A percentile compares a stretch with the other conserved stretches of the same genome.
phyloP scores from a whole-genome alignment of 2,113 vertebrate species.

The Desmodus rotundus region DNA sequence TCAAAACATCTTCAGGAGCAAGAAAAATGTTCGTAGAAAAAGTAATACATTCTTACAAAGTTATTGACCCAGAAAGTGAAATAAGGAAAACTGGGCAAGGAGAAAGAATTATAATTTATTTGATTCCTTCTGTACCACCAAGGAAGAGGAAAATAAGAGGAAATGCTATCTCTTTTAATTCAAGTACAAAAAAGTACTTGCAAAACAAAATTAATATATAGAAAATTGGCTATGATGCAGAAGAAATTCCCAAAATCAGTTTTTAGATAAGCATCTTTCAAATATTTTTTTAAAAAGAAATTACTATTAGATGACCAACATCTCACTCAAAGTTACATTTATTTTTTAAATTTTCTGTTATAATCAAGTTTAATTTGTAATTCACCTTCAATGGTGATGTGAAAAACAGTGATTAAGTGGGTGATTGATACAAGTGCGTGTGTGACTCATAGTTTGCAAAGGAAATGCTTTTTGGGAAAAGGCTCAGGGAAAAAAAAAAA shows the following conservation, averaged over 20 bases:
- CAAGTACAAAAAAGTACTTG: conserved; percentile 25
- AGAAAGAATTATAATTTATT: not conserved
- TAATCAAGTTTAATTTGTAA: conserved; percentile 48
- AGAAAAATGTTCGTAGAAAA: not conserved
- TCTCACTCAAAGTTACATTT: not conserved
- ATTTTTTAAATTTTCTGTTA: conserved; percentile 26
- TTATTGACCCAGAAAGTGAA: not conserved
- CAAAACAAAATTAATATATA: not conserved
- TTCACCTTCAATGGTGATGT: conserved; percentile 10
- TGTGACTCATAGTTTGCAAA: conserved; percentile 62
- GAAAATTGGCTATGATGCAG: not conserved
- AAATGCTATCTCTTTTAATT: not conserved
- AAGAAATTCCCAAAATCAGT: conserved; percentile 32
- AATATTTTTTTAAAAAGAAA: conserved; percentile 20
- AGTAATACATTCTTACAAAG: conserved; percentile 8
- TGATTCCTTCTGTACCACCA: not conserved
- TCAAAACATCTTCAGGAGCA: not conserved
- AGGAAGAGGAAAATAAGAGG: not conserved
- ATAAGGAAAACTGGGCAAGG: conserved; percentile 1
- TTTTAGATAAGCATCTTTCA: conserved; percentile 1
- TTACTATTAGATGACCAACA: not conserved
- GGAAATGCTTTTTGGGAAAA: conserved; percentile 33
- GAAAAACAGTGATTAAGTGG: conserved; percentile 59
- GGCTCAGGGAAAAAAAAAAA: conserved; percentile 44
- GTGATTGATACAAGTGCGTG: conserved; percentile 12